A percentile compares a stretch with the other conserved stretches of the same genome.
These are phyloP conservation scores for Amazona vittata DNA, from an alignment of 2,113 vertebrate genomes.

Conservation along the genomic window DNA sequence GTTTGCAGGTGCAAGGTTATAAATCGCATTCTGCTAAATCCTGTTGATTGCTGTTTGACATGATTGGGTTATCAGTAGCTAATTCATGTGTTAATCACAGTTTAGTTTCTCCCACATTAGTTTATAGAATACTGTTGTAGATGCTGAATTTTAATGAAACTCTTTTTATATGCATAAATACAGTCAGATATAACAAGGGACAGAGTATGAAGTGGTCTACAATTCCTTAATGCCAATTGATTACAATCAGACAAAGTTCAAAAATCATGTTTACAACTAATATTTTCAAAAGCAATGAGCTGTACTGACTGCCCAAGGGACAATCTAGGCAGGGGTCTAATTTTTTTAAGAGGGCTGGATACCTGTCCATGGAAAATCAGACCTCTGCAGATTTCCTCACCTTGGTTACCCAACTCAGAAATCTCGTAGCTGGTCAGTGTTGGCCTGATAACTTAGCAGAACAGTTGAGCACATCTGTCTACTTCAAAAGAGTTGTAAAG, in stretches of 20 bases:
- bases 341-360: constrained; percentile 45
- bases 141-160: constrained; percentile 62
- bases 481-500: constrained; percentile 61
- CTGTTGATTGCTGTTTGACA: constrained; percentile 27
- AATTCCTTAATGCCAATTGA: background rate
- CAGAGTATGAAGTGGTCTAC: background rate
- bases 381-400: background rate
- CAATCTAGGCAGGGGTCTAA: background rate
- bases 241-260: background rate
- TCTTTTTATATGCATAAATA: background rate
- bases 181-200: background rate
- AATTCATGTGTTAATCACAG: constrained; percentile 41
- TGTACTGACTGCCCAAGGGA: background rate
- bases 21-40: constrained; percentile 62
- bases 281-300: background rate
- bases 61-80: constrained; percentile 21
- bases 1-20: constrained; percentile 43
- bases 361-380: background rate
- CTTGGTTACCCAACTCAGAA: background rate
- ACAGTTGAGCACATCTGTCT: constrained; percentile 31
- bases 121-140: constrained; percentile 55
- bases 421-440: background rate
- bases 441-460: constrained; percentile 34
- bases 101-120: constrained; percentile 49
- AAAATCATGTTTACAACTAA: background rate